Evolutionary conservation across 2,113 vertebrate species (phyloP).

Genomic region (Cacatua alba): DNA sequence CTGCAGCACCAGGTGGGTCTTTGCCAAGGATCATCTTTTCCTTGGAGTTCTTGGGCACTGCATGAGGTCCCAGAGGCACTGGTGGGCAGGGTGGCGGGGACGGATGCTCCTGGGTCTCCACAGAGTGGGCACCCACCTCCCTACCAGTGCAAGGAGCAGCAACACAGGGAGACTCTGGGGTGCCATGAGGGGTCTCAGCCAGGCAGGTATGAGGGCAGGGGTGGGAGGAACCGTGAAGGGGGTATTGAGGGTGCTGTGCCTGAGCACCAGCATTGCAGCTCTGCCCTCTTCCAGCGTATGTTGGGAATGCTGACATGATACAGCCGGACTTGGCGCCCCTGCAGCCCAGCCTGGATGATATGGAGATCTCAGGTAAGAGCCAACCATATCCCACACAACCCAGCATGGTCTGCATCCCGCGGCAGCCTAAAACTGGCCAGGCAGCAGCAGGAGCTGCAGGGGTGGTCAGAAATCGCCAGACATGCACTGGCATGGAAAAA

Average conservation of each 20-base stretch:
- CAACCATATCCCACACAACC: background rate
- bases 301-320: slow-evolving; percentile 94
- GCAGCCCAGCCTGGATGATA: slow-evolving; percentile 93
- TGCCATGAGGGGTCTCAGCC: background rate
- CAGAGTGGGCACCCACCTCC: background rate
- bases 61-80: background rate
- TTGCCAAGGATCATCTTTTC: background rate
- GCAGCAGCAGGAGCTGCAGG: background rate
- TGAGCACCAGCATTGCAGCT: background rate
- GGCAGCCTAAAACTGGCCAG: background rate
- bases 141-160: background rate
- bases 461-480: background rate
- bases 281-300: slow-evolving; percentile 79
- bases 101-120: background rate
- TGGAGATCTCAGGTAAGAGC: slow-evolving; percentile 91
- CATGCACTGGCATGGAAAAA: background rate
- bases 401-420: background rate
- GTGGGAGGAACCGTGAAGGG: background rate
- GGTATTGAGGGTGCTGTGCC: background rate
- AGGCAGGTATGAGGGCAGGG: background rate
- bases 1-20: background rate
- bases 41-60: background rate
- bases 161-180: background rate
- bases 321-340: slow-evolving; percentile 91
- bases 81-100: background rate